Conservation (phyloP, 2,888 invertebrate species). For the Acleris sparsana region DNA sequence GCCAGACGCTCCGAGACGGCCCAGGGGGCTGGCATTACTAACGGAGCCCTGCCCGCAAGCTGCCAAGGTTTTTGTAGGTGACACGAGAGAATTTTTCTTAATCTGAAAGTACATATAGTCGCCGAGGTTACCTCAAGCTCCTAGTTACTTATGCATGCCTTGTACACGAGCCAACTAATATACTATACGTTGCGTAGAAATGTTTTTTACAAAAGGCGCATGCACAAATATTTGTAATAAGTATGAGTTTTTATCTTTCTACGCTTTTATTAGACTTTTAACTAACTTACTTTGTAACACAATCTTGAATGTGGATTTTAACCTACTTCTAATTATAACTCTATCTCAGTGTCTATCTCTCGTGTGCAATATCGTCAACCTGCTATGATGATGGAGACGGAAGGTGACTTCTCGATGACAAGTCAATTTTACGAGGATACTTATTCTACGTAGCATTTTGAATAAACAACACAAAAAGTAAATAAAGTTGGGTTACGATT, state of each 20-base stretch:
- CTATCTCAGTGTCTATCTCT: too few relatives aligned
- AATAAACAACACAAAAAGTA: too few relatives aligned
- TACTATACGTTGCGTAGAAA: neutral
- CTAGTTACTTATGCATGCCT: slow-evolving; percentile 25
- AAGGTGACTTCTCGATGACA: too few relatives aligned
- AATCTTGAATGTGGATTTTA: too few relatives aligned
- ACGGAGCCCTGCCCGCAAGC: slow-evolving; percentile 59
- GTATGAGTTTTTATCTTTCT: too few relatives aligned
- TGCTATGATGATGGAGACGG: too few relatives aligned
- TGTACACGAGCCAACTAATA: slow-evolving; percentile 4
- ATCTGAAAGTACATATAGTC: slow-evolving; percentile 47
- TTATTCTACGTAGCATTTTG: too few relatives aligned
- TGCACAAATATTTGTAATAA: neutral
- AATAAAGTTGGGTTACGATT: neutral
- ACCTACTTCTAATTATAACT: too few relatives aligned
- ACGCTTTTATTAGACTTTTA: too few relatives aligned
- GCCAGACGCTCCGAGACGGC: slow-evolving; percentile 63
- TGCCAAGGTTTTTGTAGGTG: slow-evolving; percentile 65
- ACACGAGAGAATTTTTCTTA: slow-evolving; percentile 67
- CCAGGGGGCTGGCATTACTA: slow-evolving; percentile 69
- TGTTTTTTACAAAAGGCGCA: slow-evolving; percentile 1
- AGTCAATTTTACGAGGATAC: too few relatives aligned
- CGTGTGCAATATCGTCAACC: too few relatives aligned
- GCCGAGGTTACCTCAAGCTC: slow-evolving; percentile 21
- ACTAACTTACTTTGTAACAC: too few relatives aligned